phyloP scores from a whole-genome alignment of 2,797 vertebrate species.

The Phataginus tricuspis region DNA sequence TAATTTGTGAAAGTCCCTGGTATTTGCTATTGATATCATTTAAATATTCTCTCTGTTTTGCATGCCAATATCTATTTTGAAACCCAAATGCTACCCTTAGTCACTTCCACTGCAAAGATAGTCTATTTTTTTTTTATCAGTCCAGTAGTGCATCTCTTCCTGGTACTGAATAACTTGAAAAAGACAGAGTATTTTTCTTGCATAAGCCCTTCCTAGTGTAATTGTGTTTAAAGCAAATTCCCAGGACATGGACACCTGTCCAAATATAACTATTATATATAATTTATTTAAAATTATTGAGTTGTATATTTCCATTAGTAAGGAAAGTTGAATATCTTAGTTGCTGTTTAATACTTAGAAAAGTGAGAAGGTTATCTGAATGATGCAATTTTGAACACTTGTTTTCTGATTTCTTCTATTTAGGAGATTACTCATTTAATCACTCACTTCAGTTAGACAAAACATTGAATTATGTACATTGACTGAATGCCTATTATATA shows the following conservation, averaged over 20 bases:
- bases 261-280: slow-evolving; percentile 28
- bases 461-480: neutral
- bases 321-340: neutral
- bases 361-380: slow-evolving; percentile 33
- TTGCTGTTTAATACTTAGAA: slow-evolving; percentile 38
- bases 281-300: slow-evolving; percentile 42
- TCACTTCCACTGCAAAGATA: neutral
- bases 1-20: slow-evolving; percentile 49
- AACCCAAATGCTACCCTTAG: neutral
- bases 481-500: neutral
- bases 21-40: slow-evolving; percentile 49
- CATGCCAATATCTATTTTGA: slow-evolving; percentile 53
- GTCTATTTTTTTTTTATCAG: neutral
- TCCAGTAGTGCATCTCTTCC: slow-evolving; percentile 35
- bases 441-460: slow-evolving; percentile 42
- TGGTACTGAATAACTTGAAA: slow-evolving; percentile 48
- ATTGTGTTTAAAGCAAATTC: slow-evolving; percentile 47
- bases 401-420: slow-evolving; percentile 34
- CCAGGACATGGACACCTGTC: neutral
- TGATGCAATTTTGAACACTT: slow-evolving; percentile 47
- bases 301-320: neutral
- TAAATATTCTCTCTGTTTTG: slow-evolving; percentile 42
- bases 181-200: slow-evolving; percentile 18
- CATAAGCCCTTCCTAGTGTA: neutral
- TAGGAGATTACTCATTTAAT: slow-evolving; percentile 50